A percentile compares a stretch with the other conserved stretches of the same genome.
Conservation (phyloP, 2,113 vertebrate species). For the Entomyzon cyanotis region DNA sequence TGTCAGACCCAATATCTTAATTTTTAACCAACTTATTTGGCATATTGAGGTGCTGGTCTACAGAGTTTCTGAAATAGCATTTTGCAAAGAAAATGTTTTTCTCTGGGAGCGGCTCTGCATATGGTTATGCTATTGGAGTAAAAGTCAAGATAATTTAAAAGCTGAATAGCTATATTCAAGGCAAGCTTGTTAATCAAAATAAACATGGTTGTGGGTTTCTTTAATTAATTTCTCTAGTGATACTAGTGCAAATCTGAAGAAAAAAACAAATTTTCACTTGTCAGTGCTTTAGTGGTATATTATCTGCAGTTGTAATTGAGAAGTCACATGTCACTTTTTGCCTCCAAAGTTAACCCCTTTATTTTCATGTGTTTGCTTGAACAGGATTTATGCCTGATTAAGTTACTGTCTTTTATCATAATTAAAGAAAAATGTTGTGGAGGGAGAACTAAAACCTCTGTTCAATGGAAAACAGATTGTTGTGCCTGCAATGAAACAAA, state of each 20-base stretch:
- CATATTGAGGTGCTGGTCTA: background rate
- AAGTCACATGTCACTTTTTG: conserved; percentile 6
- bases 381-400: conserved; percentile 79
- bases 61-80: background rate
- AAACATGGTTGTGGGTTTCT: background rate
- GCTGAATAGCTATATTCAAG: background rate
- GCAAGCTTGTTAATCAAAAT: background rate
- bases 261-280: background rate
- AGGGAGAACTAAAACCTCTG: conserved; percentile 43
- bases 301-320: background rate
- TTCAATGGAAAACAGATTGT: conserved; percentile 78
- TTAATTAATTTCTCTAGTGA: background rate
- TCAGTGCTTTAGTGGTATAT: background rate
- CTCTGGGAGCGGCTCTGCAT: background rate
- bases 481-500: conserved; percentile 59
- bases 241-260: background rate
- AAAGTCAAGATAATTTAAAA: background rate
- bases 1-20: background rate
- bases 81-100: background rate
- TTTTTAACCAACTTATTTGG: background rate
- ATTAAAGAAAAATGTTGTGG: conserved; percentile 80
- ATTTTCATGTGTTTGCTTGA: conserved; percentile 69
- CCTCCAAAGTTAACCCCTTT: conserved; percentile 50
- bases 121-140: background rate
- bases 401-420: conserved; percentile 83